Base-by-base conservation (phyloP, 2,888 invertebrate genomes). In the Mythimna albipuncta region DNA sequence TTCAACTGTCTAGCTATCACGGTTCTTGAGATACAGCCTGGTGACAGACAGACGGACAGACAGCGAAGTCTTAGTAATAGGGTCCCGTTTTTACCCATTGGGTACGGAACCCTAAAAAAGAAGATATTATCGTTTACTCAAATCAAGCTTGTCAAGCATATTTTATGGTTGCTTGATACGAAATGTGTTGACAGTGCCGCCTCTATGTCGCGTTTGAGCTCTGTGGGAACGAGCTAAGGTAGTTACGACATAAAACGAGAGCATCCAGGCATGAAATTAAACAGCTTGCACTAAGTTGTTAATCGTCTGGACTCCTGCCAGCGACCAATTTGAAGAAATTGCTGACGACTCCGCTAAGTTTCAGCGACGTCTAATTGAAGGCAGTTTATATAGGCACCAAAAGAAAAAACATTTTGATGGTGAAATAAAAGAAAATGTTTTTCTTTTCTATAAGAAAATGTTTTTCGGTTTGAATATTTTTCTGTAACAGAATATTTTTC, bases 231-330 rank as follows among this genome's bases (percentile, higher is more conserved):
- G 52, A 50, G 21, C 41, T 32, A 54, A 68, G 65, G 71, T 69
- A 75, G 79, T 68, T 72, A 76, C 76, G 69, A 79, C 81, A 87
- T 86, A 84, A 89, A 90, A 85, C 84, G 86, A 76, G 85, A 81
- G 91, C 90, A 89, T 88, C 90, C 91, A 91, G 91, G 92, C 93
- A 92, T 92, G 92, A 94, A 95, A 95, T 95, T 93, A 94, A 94
- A 94, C 93, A 92, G 91, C 92, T 91, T 91, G 93, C 92, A 92
- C 90, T 92, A 94, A 93, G 87, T 93, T 94, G 93, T 93, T 94
- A 94, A 94, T 94, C 91, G 92, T 75, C 91, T 94, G 94, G 94
- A 91, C 88, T 87, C 75, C 77, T 86, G 94, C 94, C 95, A 95
- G 90, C 82, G 85, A 87, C 87, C 93, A 93, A 93, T 94, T 94